phyloP scores from a whole-genome alignment of 2,113 vertebrate genomes.

The Plecturocebus donacophilus region DNA sequence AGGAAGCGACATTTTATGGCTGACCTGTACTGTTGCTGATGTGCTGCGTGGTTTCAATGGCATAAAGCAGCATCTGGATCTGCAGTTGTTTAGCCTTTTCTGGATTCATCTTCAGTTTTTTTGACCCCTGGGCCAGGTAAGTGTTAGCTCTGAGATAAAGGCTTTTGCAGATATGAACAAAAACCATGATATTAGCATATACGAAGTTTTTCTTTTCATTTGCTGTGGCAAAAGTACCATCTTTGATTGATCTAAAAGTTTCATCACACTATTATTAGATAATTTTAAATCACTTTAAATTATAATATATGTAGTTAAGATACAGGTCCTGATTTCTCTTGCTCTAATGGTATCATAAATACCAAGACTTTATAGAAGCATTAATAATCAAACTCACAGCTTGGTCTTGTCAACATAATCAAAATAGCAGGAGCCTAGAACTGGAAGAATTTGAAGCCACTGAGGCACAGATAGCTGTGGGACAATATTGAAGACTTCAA shows the following conservation, averaged over 20 bases:
- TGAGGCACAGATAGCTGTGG: neutral
- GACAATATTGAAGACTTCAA: neutral
- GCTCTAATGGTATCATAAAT: neutral
- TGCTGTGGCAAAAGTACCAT: neutral
- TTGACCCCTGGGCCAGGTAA: neutral
- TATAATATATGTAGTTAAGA: constrained; percentile 36
- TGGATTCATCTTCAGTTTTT: neutral
- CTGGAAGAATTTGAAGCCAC: neutral
- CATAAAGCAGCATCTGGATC: neutral
- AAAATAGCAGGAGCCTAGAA: neutral
- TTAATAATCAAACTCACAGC: constrained; percentile 67
- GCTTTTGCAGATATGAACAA: neutral
- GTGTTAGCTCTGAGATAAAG: neutral
- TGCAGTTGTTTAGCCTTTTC: neutral
- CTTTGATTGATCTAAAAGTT: constrained; percentile 28
- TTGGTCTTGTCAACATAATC: constrained; percentile 70
- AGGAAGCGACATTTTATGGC: neutral
- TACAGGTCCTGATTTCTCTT: constrained; percentile 28
- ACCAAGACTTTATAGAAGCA: constrained; percentile 41
- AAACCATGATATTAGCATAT: neutral
- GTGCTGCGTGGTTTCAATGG: neutral
- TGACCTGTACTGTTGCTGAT: neutral
- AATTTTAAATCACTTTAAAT: constrained; percentile 51
- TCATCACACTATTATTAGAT: neutral
- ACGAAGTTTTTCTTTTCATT: constrained; percentile 26